Base-by-base conservation (phyloP, 2,113 vertebrate genomes). In the Pelmatolapia mariae region DNA sequence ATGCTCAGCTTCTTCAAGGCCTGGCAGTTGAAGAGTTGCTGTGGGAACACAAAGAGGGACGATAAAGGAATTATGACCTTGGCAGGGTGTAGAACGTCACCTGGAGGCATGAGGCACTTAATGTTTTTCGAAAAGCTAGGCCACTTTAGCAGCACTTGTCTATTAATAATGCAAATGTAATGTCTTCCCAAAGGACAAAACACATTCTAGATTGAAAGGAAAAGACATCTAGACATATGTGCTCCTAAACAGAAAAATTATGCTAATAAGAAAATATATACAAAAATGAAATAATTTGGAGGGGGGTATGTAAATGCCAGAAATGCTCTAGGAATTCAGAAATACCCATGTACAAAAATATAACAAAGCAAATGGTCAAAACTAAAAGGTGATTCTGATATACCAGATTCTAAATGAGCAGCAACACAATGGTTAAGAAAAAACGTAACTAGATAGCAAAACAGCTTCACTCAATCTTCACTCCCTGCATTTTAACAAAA, bases 1-100 rank as follows among this genome's bases (percentile, higher is more conserved):
- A 99, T 98, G 93, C 98, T 99, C 94, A 99, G 96, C 95, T 99
- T 99, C 92, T 98, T 96, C 78, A 99, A 96, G 81, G 98, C 98
- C 93, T 99, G 98, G 96, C 99, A 99, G 97, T 96, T 98, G 97
- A 99, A 99, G 95, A 99, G 97, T 99, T 99, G 98, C 99, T 99
- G 95, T 66, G 53, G 91, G 89, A 91, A 89, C 87, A 87, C 45
- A 79, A 50, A 89, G 45, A 87, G 52, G 3, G 53, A 31, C 53
- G 50, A 87, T 81, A 85, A 89, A 12, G 7, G 6, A 56, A 73
- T 80, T 84, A 83, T 38, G 85, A 90, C 52, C 83, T 91, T 85
- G 6, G 66, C 12, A 86, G 15, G 68, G 40, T 54, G 31, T 4
- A 79, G 29, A 59, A 24, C 6, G 47, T 76, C 68, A 82, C 87